Base-by-base conservation (phyloP, 1,140 invertebrate genomes). In the Archivesica marissinica region DNA sequence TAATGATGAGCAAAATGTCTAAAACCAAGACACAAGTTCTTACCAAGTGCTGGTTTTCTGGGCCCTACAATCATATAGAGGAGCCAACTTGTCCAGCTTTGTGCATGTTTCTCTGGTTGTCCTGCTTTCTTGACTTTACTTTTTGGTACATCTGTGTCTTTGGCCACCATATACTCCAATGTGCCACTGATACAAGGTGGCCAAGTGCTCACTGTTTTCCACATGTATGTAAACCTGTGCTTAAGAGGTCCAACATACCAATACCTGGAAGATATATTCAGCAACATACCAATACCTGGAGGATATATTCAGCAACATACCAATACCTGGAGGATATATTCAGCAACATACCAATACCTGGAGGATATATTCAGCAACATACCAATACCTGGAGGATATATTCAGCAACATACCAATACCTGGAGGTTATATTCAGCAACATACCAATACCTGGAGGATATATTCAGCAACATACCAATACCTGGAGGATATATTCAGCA, bases 161-260 rank as follows among this genome's bases (percentile, higher is more conserved):
- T 89, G 0, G 88, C 87, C 52, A 86, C 82, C 30, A 96, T 96
- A 91, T 97, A 98, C 56, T 95, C 95, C 17, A 98, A 92, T 2
- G 95, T 92, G 6, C 96, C 96, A 90, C 96, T 87, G 94, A 92
- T 96, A 96, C 74, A 96, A 94, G 96, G 96, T 96, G 79, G 95
- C 90, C 89, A 94, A 94, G 79, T 76, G 9, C 41, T 33, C 86
- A 96, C 96, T 0, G 96, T 96, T 92, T 96, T 96, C 75, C 88
- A 64, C 0, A 97, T 95, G 89, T 96, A 97, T n/a, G 96, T 95
- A 52, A 95, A 95, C 89, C 97, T 96, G 54, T 96, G 96, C 93
- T 96, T 96, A 0, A 98, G 92, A 6, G 95, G 93, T 35, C 97
- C 97, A 94, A 96, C 96, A 88, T 97, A 97, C 97, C 98, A 98